These are phyloP conservation scores for Micrasema longulum DNA, from an alignment of 1,140 invertebrate species.

Conservation along the genomic window DNA sequence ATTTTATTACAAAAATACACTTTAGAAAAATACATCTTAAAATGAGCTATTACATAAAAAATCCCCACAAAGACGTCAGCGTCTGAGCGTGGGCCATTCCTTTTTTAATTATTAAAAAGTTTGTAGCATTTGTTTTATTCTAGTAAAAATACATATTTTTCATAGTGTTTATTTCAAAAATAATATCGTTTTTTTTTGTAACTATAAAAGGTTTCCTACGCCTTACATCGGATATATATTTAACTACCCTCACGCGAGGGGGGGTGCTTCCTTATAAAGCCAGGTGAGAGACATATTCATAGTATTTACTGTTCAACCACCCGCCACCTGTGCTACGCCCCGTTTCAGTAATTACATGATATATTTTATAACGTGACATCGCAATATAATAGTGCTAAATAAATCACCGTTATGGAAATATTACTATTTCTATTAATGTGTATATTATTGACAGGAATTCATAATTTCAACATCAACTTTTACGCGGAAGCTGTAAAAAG, in stretches of 20 bases:
- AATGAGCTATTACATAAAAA: too few species aligned
- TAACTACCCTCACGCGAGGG: constrained; percentile 48
- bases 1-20: too few species aligned
- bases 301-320: constrained; percentile 45
- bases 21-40: too few species aligned
- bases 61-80: too few species aligned
- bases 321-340: neutral
- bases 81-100: too few species aligned
- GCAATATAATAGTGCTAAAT: constrained; percentile 1
- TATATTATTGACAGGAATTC: constrained; percentile 21
- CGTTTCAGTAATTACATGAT: neutral
- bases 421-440: constrained; percentile 25
- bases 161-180: too few species aligned
- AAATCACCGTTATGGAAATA: constrained; percentile 11
- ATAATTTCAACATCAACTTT: constrained; percentile 26
- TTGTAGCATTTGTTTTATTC: too few species aligned
- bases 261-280: constrained; percentile 51
- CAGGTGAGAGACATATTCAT: constrained; percentile 35
- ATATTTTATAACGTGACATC: neutral
- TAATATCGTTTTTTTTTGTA: too few species aligned
- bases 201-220: constrained; percentile 13
- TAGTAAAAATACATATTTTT: too few species aligned
- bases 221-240: constrained; percentile 44
- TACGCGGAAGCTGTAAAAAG: constrained; percentile 1
- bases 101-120: too few species aligned